Conservation (phyloP, 1,140 invertebrate genomes). For the Saccostrea cuccullata region DNA sequence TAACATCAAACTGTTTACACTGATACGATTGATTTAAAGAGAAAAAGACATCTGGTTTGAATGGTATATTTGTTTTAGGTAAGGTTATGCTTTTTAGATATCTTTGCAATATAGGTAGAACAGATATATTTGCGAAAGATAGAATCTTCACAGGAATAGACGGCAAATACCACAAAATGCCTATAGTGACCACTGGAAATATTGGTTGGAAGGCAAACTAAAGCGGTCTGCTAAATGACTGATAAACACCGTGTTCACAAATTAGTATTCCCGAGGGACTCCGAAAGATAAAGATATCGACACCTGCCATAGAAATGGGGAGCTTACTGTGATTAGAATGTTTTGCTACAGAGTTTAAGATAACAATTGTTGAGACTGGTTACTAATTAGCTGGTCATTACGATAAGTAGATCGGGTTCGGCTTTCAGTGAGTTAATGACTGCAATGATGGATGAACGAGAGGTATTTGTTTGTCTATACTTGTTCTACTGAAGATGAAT, state of each 20-base stretch:
- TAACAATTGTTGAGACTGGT: constrained; percentile 17
- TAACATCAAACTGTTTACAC: no score
- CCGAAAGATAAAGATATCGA: constrained; percentile 23
- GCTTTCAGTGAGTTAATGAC: not conserved
- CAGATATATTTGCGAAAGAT: not conserved
- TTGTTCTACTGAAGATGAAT: not conserved
- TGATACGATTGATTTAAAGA: no score
- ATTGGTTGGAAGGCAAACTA: not conserved
- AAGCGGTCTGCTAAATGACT: not conserved
- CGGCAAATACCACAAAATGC: not conserved
- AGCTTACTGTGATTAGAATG: not conserved
- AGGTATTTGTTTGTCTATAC: not conserved
- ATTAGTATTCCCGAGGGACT: not conserved
- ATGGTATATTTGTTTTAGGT: no score
- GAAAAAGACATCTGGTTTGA: no score
- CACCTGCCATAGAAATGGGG: constrained; percentile 7
- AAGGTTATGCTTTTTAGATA: no score
- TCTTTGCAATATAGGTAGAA: not conserved
- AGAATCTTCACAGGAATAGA: not conserved
- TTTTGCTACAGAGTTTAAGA: constrained; percentile 32
- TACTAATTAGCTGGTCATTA: constrained; percentile 32
- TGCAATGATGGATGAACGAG: not conserved
- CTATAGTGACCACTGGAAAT: not conserved
- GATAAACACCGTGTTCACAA: not conserved
- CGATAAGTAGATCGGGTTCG: constrained; percentile 13